Evolutionary conservation across 2,797 vertebrate genomes (phyloP), one percentile per base, ranked within the genome.

Genomic region (Enteromius treurensis): DNA sequence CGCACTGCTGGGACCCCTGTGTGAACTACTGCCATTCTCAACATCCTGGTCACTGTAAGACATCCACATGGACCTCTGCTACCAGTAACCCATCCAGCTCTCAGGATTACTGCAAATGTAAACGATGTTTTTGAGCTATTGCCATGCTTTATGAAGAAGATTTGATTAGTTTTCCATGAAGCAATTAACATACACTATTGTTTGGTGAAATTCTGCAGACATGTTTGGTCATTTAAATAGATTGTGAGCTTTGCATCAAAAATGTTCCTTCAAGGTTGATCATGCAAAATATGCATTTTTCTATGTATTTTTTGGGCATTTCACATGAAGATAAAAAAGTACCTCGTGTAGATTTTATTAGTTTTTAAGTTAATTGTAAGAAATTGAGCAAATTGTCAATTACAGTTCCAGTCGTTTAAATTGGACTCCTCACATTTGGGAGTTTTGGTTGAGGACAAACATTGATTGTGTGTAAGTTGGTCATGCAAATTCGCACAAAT

Each of bases 21-120:
- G 92, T 96, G 79, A 96, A 96, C 92, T 96, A 96, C 92, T 96
- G 96, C 90, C 96, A 96, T 82, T 94, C 95, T 34, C 94, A 95
- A 47, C 95, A 96, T 91, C 94, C 96, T 0, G 91, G 95, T 13
- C 95, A 96, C 89, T 95, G 95, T 92, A 97, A 97, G 93, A 95
- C 93, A 0, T 91, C 95, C n/a, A 94, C 95, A 0, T 99, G 98
- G 98, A 91, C 92, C 26, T 83, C 87, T 0, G 77, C 92, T 69
- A 92, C 93, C 14, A 96, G 95, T 88, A 97, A 96, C 88, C 93
- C 96, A 81, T 91, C 95, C 0, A 93, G 94, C 88, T 93, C 93
- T 90, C 96, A 97, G 47, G 97, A 98, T 90, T 98, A 97, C 93
- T 97, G 95, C 94, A 97, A 96, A 95, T 97, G 98, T 99, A 95